phyloP scores from a whole-genome alignment of 2,113 vertebrate species.

The Canis aureus region DNA sequence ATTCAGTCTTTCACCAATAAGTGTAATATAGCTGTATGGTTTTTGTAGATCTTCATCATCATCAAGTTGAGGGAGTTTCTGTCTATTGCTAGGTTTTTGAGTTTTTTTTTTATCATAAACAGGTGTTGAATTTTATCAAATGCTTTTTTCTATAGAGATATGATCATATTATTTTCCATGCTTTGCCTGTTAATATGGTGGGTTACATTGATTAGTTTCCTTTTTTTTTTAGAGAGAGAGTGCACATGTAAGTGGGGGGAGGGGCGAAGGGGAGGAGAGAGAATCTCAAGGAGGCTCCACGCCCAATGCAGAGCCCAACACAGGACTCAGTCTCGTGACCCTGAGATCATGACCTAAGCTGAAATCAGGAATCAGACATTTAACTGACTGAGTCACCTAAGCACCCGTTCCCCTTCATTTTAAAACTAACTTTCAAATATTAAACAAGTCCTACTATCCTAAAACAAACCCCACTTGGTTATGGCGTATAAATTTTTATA shows the following conservation, averaged over 20 bases:
- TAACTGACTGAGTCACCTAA: not conserved
- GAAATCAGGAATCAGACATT: not conserved
- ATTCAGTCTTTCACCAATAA: conserved; percentile 22
- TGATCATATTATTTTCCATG: conserved; percentile 42
- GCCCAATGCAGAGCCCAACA: not conserved
- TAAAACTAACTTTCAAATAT: not conserved
- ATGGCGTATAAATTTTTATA: not conserved
- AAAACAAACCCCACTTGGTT: conserved; percentile 29
- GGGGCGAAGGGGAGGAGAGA: not conserved
- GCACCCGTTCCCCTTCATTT: not conserved
- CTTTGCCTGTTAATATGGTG: conserved; percentile 17
- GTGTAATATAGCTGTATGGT: not conserved
- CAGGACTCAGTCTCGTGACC: not conserved
- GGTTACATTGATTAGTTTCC: conserved; percentile 37
- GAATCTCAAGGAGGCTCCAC: not conserved
- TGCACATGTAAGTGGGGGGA: not conserved
- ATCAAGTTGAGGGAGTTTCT: conserved; percentile 26
- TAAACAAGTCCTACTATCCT: not conserved
- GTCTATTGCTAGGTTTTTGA: conserved; percentile 15
- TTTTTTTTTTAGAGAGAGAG: not conserved
- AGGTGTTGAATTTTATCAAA: conserved; percentile 48
- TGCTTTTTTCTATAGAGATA: conserved; percentile 37
- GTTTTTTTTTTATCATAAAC: conserved; percentile 7
- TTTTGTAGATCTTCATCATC: conserved; percentile 34
- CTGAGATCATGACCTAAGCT: not conserved